Conservation (phyloP, 2,797 vertebrate species). For the Uromys caudimaculatus region DNA sequence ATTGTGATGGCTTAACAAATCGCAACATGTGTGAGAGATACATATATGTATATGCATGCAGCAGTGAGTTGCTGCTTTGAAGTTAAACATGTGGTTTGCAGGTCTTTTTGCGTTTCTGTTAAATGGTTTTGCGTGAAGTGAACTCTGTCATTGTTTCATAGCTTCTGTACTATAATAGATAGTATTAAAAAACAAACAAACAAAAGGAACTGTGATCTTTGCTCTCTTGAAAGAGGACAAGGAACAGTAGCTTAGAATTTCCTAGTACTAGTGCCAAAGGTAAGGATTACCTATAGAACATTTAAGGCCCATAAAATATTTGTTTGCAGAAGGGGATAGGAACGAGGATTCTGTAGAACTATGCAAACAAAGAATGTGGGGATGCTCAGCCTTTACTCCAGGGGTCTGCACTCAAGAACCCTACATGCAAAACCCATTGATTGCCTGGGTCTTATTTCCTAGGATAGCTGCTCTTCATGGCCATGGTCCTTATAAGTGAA, state of each 20-base stretch:
- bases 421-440: not conserved
- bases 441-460: not conserved
- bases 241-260: not conserved
- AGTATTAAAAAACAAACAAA: not conserved
- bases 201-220: not conserved
- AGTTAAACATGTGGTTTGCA: not conserved
- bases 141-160: slow-evolving; percentile 7
- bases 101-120: not conserved
- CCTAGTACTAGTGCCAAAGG: not conserved
- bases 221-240: not conserved
- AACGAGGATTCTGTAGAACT: not conserved
- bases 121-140: not conserved
- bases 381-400: not conserved
- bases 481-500: not conserved
- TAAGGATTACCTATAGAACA: not conserved
- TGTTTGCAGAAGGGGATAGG: not conserved
- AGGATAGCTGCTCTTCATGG: not conserved
- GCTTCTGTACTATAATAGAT: not conserved
- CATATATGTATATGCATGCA: not conserved
- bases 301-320: not conserved
- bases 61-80: not conserved
- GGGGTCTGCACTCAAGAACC: not conserved
- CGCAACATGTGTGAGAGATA: not conserved
- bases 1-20: not conserved
- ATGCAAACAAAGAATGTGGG: no score